Conservation (phyloP, 2,797 vertebrate species). For the Synaphobranchus kaupii region DNA sequence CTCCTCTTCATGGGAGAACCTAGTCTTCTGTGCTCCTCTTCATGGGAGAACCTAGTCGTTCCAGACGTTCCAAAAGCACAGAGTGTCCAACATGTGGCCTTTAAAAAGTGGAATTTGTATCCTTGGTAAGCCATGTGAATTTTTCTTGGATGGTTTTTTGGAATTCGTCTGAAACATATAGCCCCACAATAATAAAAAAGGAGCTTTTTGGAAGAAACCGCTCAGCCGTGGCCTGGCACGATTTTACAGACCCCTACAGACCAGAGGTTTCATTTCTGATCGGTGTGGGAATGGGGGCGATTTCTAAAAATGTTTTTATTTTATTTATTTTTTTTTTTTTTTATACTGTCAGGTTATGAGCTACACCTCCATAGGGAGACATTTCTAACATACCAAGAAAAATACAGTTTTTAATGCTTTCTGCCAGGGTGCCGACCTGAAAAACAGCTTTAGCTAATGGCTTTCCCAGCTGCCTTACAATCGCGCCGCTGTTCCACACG, state of each 20-base stretch:
- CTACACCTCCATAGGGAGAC: background rate
- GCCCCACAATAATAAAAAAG: background rate
- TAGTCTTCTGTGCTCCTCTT: too few relatives aligned
- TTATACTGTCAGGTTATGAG: conserved; percentile 11
- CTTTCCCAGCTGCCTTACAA: conserved; percentile 18
- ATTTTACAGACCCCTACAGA: background rate
- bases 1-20: too few relatives aligned
- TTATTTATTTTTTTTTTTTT: background rate
- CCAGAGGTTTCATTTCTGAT: background rate
- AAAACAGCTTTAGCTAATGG: conserved; percentile 24
- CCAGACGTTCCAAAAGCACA: background rate
- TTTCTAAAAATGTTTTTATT: too few relatives aligned
- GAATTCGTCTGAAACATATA: background rate
- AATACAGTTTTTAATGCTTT: background rate
- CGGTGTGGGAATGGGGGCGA: background rate
- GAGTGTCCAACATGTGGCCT: background rate
- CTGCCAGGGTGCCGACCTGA: conserved; percentile 2
- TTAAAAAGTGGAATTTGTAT: background rate
- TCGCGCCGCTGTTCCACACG: background rate
- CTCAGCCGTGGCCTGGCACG: background rate
- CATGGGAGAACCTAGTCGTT: too few relatives aligned
- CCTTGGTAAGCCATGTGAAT: background rate
- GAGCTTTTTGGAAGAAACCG: background rate
- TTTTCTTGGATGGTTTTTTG: background rate
- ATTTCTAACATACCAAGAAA: background rate